A percentile compares a stretch with the other conserved stretches of the same genome.
These are phyloP conservation scores for Enchytraeus crypticus DNA, from an alignment of 2,888 invertebrate genomes.

Conservation along the genomic window DNA sequence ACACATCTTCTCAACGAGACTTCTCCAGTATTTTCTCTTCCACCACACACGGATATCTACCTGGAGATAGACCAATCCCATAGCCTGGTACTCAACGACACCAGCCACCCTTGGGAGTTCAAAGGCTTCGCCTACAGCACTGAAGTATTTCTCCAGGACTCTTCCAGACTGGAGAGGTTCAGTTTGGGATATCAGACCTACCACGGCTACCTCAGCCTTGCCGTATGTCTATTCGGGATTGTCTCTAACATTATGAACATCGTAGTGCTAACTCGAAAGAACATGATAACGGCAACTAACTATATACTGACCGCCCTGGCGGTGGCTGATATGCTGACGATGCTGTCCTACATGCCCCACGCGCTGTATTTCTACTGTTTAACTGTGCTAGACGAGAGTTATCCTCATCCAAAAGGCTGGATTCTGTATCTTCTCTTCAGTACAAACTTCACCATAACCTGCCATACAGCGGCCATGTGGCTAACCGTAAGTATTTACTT, in stretches of 20 bases:
- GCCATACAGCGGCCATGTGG: conserved; percentile 83
- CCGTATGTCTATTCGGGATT: conserved; percentile 82
- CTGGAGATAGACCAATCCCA: too few relatives aligned
- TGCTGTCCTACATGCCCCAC: conserved; percentile 69
- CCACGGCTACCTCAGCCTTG: conserved; percentile 75
- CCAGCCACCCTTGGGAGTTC: too few relatives aligned
- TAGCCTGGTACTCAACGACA: too few relatives aligned
- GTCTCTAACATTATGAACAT: conserved; percentile 83
- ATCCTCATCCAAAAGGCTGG: conserved; percentile 33
- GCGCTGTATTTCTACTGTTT: conserved; percentile 26
- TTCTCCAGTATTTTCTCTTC: too few relatives aligned
- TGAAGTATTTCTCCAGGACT: too few relatives aligned
- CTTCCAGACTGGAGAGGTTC: conserved; percentile 32
- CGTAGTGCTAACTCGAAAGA: conserved; percentile 73
- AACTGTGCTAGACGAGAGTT: conserved; percentile 1
- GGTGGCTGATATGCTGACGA: conserved; percentile 82
- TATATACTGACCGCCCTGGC: conserved; percentile 75
- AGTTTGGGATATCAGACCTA: conserved; percentile 45
- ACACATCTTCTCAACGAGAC: too few relatives aligned
- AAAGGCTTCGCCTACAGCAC: too few relatives aligned
- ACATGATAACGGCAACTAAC: conserved; percentile 83
- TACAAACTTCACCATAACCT: conserved; percentile 42
- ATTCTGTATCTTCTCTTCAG: conserved; percentile 39
- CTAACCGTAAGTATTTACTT: conserved; percentile 59
- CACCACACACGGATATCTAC: too few relatives aligned